Evolutionary conservation across 2,797 vertebrate species (phyloP).

Genomic region (Ispidina picta): DNA sequence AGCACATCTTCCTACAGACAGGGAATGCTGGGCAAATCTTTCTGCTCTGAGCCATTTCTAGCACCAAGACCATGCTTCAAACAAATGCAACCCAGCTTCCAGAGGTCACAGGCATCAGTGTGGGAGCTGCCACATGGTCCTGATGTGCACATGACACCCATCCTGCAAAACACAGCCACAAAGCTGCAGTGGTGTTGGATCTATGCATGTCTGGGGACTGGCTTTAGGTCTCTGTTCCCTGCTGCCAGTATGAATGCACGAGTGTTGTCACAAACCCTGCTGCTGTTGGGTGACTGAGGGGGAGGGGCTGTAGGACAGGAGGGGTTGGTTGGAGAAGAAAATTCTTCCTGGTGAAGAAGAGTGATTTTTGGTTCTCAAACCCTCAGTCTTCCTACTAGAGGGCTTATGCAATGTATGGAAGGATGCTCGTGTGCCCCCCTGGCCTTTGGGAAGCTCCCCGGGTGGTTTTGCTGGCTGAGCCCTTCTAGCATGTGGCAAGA

Average conservation of each 20-base stretch:
- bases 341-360: not conserved
- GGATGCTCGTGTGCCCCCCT: not conserved
- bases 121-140: not conserved
- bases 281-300: not conserved
- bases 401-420: not conserved
- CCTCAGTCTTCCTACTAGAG: not conserved
- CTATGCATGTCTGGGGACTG: not conserved
- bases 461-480: not conserved
- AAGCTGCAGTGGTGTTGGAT: not conserved
- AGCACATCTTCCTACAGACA: not conserved
- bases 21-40: not conserved
- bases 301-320: not conserved
- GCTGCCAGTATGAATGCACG: not conserved
- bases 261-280: not conserved
- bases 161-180: not conserved
- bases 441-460: not conserved
- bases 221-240: not conserved
- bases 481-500: not conserved
- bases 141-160: fast-evolving
- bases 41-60: not conserved
- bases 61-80: fast-evolving
- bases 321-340: not conserved
- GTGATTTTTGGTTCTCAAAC: not conserved
- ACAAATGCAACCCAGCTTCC: fast-evolving
- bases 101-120: not conserved